Evolutionary conservation across 2,113 vertebrate genomes (phyloP), one percentile per base, ranked within the genome.

Genomic region (Petaurus breviceps): DNA sequence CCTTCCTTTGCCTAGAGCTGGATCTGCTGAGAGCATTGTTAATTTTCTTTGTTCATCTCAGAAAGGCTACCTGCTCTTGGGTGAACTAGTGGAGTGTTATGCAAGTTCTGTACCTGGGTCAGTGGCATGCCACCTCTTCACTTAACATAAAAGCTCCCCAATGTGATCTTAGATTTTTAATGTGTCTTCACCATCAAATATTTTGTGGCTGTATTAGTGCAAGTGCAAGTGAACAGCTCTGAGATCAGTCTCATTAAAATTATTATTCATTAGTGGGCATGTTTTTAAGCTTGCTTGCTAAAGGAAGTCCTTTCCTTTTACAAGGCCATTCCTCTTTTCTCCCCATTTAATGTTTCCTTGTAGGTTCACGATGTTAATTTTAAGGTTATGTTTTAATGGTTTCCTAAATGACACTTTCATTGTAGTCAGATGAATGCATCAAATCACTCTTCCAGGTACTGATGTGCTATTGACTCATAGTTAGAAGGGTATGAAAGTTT

Each of bases 361-460:
- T 95, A 96, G 97, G 95, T 95, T 98, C 94, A 93, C 8, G 8
- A 91, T 96, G 97, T 98, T 98, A 97, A 98, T 97, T 98, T 98
- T 97, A 97, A 98, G 97, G 96, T 98, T 98, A 92, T 68, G 31
- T 97, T 98, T 98, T 97, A 97, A 97, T 97, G 95, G 96, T 98
- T 96, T 98, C 98, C 95, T 95, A 97, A 98, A 94, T 95, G 98
- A 97, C 53, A 96, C 93, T 96, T 94, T 52, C 90, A 96, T 92
- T 97, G 96, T 94, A 49, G 37, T 91, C 94, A 97, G 97, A 0
- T 91, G 95, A 95, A 96, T 50, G 46, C 95, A 97, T 68, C 91
- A 37, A 92, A 94, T 95, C 54, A 53, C 84, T 97, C 90, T 97
- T 97, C 57, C 97, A 98, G 98, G 98, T 98, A 94, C 94, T 96